Conservation (phyloP, 2,113 vertebrate genomes). For the Chloropsis cyanopogon region DNA sequence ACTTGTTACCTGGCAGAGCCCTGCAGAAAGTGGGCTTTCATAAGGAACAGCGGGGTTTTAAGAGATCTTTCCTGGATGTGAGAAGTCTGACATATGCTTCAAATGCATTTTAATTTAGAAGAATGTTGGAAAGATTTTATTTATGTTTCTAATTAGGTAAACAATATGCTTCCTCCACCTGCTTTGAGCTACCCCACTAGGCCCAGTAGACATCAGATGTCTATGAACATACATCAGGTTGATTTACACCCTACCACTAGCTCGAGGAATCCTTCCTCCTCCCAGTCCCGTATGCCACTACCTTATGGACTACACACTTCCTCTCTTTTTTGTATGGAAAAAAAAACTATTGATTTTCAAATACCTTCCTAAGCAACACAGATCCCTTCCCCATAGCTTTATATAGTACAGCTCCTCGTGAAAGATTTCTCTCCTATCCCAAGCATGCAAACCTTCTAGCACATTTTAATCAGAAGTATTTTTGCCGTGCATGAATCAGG, state of each 20-base stretch:
- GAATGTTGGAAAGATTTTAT: conserved; percentile 54
- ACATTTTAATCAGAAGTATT: not conserved
- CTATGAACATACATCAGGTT: not conserved
- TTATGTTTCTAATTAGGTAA: conserved; percentile 63
- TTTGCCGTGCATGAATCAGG: not conserved
- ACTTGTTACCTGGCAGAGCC: not conserved
- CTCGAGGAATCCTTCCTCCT: not conserved
- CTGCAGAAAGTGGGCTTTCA: not conserved
- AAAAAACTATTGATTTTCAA: not conserved
- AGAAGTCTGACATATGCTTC: conserved; percentile 53
- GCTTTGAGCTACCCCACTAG: conserved; percentile 40
- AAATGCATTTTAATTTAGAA: conserved; percentile 30
- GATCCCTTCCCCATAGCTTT: not conserved
- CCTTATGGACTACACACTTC: not conserved
- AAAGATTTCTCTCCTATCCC: not conserved
- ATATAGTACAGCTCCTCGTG: not conserved
- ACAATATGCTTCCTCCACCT: conserved; percentile 59
- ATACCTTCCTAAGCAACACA: not conserved
- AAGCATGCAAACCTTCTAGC: not conserved
- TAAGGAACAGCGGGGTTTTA: not conserved
- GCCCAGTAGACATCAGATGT: conserved; percentile 26
- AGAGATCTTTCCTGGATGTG: not conserved
- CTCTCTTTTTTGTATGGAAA: not conserved
- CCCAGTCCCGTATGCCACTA: not conserved
- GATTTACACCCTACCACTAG: not conserved